A percentile compares a stretch with the other conserved stretches of the same genome.
phyloP scores from a whole-genome alignment of 1,140 invertebrate genomes.

The Hestina assimilis region DNA sequence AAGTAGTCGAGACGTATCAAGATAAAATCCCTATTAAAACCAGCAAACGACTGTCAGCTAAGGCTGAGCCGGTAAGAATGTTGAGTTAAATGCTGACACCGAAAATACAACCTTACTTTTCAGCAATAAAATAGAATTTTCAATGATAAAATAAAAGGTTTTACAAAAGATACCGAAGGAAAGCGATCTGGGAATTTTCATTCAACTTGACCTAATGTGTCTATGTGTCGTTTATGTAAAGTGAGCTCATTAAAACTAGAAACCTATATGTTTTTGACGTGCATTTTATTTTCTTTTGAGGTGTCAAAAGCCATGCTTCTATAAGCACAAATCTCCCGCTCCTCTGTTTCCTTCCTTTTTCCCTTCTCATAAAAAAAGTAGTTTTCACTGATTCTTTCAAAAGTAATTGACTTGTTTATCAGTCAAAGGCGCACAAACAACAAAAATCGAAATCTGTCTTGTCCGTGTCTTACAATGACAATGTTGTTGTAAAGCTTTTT shows the following conservation, averaged over 20 bases:
- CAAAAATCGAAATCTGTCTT: no score
- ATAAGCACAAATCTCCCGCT: no score
- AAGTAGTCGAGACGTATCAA: background rate
- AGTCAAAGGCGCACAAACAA: no score
- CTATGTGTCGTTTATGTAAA: background rate
- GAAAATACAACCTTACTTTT: background rate
- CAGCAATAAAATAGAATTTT: background rate
- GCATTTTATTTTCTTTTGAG: background rate
- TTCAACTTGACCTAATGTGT: conserved; percentile 6
- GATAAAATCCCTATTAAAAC: conserved; percentile 2
- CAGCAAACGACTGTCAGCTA: conserved; percentile 1
- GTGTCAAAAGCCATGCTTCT: no score
- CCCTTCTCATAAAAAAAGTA: no score
- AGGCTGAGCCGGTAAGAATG: background rate
- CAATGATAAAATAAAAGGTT: background rate
- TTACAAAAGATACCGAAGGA: background rate
- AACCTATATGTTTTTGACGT: background rate
- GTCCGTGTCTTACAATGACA: no score
- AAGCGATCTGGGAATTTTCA: background rate
- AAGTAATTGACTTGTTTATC: no score
- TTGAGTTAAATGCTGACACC: background rate
- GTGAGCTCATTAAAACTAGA: background rate
- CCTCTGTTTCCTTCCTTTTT: no score
- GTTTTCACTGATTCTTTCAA: no score
- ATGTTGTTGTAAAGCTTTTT: no score